A percentile compares a stretch with the other conserved stretches of the same genome.
phyloP scores from a whole-genome alignment of 2,113 vertebrate species.

The Nasalis larvatus region DNA sequence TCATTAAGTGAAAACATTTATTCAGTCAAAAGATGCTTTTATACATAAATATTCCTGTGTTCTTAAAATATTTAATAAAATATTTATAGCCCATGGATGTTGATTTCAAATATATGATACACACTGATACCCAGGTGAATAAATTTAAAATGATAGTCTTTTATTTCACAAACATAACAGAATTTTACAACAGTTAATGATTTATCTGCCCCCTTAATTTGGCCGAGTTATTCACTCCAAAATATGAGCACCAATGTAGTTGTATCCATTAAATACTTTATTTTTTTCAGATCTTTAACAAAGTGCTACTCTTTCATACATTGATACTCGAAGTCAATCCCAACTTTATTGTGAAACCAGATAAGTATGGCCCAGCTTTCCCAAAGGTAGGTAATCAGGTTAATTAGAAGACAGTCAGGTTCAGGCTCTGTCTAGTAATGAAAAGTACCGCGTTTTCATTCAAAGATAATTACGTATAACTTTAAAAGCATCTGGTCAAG shows the following conservation, averaged over 20 bases:
- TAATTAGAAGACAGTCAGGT: not conserved
- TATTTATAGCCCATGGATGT: not conserved
- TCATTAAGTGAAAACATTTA: slow-evolving; percentile 15
- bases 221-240: not conserved
- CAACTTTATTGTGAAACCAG: not conserved
- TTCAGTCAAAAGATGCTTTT: not conserved
- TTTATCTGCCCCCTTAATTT: not conserved
- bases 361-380: not conserved
- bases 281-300: not conserved
- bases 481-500: not conserved
- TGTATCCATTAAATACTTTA: not conserved
- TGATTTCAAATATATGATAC: not conserved
- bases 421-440: not conserved
- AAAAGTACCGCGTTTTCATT: not conserved
- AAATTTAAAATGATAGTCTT: not conserved
- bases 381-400: not conserved
- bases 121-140: not conserved
- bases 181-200: not conserved
- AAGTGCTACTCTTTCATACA: not conserved
- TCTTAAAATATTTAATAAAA: not conserved
- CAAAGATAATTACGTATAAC: not conserved
- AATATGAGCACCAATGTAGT: not conserved
- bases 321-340: not conserved
- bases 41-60: not conserved
- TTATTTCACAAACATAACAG: not conserved